Evolutionary conservation across 2,113 vertebrate genomes (phyloP).

Genomic region (Sorex araneus): DNA sequence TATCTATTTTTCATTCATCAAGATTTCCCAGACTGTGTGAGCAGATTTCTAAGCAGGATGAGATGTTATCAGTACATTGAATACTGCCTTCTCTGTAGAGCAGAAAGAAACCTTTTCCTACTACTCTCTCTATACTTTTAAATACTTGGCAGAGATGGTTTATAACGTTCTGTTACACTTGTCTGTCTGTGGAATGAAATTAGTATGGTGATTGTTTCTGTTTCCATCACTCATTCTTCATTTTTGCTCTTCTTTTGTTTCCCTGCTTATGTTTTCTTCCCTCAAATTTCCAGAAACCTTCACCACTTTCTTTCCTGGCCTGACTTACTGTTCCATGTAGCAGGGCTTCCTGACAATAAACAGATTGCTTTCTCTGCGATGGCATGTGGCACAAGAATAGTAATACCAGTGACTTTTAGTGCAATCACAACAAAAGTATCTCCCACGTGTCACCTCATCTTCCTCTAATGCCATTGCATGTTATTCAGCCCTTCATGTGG

Average conservation of each 20-base stretch:
- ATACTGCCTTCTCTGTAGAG: background rate
- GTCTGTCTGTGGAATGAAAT: background rate
- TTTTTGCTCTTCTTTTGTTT: background rate
- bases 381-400: background rate
- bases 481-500: background rate
- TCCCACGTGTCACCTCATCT: background rate
- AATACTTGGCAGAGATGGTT: background rate
- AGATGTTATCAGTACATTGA: background rate
- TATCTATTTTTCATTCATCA: background rate
- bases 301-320: background rate
- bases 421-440: background rate
- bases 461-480: background rate
- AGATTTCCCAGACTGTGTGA: background rate
- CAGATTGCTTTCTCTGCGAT: background rate
- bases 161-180: background rate
- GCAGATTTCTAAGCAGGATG: conserved; percentile 20
- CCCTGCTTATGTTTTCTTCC: background rate
- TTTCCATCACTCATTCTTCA: background rate
- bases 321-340: background rate
- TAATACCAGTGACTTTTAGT: background rate
- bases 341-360: background rate
- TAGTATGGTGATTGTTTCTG: background rate
- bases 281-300: background rate
- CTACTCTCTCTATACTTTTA: background rate
- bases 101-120: background rate